Conservation (phyloP, 2,113 vertebrate species). For the Serinus canaria region DNA sequence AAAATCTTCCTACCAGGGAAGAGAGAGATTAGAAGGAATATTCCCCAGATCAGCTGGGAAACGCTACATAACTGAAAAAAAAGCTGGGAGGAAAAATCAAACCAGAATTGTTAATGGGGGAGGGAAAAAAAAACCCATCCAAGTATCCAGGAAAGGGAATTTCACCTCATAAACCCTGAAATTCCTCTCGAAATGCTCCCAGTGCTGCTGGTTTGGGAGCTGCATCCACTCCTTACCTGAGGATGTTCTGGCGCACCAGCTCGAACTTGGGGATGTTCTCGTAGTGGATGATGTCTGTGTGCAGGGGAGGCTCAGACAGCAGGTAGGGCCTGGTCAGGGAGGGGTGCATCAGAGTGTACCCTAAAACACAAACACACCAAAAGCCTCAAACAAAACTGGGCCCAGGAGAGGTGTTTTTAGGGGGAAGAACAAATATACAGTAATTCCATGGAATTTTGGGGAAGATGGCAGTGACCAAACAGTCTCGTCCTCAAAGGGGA, state of each 20-base stretch:
- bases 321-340: slow-evolving; percentile 95
- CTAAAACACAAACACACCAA: slow-evolving; percentile 67
- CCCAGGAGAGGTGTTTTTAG: not conserved
- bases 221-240: slow-evolving; percentile 77
- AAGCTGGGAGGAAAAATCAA: not conserved
- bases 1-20: not conserved
- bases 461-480: not conserved
- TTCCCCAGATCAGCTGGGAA: not conserved
- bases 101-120: not conserved
- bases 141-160: not conserved
- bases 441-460: rapidly evolving
- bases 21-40: not conserved
- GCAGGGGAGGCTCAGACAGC: slow-evolving; percentile 91
- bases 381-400: not conserved
- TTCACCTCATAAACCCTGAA: not conserved
- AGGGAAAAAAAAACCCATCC: not conserved
- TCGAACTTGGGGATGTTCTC: slow-evolving; percentile 96
- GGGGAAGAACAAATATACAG: rapidly evolving
- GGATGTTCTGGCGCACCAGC: slow-evolving; percentile 91
- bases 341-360: slow-evolving; percentile 97
- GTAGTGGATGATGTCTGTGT: slow-evolving; percentile 97
- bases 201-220: not conserved
- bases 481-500: not conserved
- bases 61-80: not conserved
- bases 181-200: not conserved